These are phyloP conservation scores for Megaptera novaeangliae DNA, from an alignment of 2,113 vertebrate genomes.

Conservation along the genomic window DNA sequence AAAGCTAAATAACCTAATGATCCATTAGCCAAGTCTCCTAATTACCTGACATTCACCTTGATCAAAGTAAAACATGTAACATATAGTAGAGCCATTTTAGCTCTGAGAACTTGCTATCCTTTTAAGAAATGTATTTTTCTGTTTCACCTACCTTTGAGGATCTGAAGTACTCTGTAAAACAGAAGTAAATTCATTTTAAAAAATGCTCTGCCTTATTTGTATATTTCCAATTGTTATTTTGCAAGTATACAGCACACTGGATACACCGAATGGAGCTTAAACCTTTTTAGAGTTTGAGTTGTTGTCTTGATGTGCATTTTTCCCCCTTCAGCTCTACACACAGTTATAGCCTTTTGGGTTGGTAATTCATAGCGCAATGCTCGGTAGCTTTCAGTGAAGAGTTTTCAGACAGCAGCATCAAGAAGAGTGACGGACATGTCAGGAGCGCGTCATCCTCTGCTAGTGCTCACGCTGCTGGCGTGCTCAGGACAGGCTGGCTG, in stretches of 20 bases:
- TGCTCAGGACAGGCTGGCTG: background rate
- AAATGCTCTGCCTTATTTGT: background rate
- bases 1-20: conserved; percentile 2
- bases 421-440: background rate
- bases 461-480: background rate
- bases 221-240: background rate
- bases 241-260: background rate
- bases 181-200: background rate
- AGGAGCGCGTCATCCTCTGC: background rate
- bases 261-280: background rate
- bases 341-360: background rate
- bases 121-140: background rate
- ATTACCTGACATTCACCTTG: background rate
- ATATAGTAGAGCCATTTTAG: background rate
- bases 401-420: background rate
- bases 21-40: background rate
- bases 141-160: background rate
- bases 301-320: background rate
- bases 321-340: background rate
- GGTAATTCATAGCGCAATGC: background rate
- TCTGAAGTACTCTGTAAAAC: background rate
- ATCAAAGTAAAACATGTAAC: background rate
- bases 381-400: background rate
- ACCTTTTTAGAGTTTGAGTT: background rate
- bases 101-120: background rate